These are phyloP conservation scores for Hypomecis atomaria DNA, from an alignment of 2,888 invertebrate genomes.

Conservation along the genomic window DNA sequence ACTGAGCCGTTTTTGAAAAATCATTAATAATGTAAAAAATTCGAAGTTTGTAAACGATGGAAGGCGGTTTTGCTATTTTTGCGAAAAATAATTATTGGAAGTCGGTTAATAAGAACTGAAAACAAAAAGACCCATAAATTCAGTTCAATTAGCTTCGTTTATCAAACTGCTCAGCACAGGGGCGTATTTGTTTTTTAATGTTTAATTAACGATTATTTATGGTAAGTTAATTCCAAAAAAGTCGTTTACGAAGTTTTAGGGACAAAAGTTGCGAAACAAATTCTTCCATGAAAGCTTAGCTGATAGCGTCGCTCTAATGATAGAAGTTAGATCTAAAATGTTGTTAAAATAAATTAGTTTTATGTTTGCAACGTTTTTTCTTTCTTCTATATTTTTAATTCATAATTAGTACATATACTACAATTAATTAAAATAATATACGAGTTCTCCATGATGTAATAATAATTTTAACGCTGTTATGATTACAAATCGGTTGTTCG, in stretches of 20 bases:
- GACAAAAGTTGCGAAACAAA: conserved; percentile 10
- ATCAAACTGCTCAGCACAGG: conserved; percentile 3
- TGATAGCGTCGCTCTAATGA: conserved; percentile 21
- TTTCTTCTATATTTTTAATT: too few relatives aligned
- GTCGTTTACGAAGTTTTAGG: conserved; percentile 19
- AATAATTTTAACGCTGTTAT: too few relatives aligned
- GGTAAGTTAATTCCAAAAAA: conserved; percentile 20
- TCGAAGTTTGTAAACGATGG: too few relatives aligned
- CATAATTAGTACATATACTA: too few relatives aligned
- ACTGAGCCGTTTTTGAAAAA: too few relatives aligned
- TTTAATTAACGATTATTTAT: conserved; percentile 19
- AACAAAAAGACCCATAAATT: background rate
- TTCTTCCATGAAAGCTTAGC: conserved; percentile 9
- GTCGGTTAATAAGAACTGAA: background rate
- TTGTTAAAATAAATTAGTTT: conserved; percentile 14
- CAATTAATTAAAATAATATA: too few relatives aligned
- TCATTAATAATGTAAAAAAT: too few relatives aligned
- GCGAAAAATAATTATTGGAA: too few relatives aligned
- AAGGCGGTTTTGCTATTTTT: too few relatives aligned
- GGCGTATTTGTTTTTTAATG: conserved; percentile 8
- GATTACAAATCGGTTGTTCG: too few relatives aligned
- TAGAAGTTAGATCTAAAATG: conserved; percentile 14
- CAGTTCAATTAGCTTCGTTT: background rate
- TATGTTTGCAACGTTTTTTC: background rate
- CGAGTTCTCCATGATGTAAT: too few relatives aligned